Conservation (phyloP, 2,888 invertebrate genomes). For the Cosmorhoe ocellata region DNA sequence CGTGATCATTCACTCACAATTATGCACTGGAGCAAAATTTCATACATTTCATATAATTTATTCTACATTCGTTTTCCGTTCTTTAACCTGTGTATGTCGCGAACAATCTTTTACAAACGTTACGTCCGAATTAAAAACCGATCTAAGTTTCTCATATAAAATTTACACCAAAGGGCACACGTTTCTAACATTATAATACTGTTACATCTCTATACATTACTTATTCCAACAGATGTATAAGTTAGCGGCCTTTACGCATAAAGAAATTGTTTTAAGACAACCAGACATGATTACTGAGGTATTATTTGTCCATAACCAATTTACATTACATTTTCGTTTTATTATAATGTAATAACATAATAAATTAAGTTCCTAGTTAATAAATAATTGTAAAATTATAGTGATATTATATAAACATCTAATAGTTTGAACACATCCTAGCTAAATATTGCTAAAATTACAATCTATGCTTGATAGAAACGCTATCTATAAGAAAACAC, state of each 20-base stretch:
- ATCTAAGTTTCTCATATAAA: conserved; percentile 17
- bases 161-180: conserved; percentile 21
- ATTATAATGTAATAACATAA: conserved; percentile 61
- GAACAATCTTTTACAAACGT: conserved; percentile 17
- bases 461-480: conserved; percentile 67
- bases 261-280: conserved; percentile 54
- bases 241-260: conserved; percentile 24
- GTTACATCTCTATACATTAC: conserved; percentile 25
- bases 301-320: conserved; percentile 55
- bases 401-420: conserved; percentile 63
- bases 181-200: conserved; percentile 35
- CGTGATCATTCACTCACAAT: conserved; percentile 17
- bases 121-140: conserved; percentile 13
- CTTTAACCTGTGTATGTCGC: conserved; percentile 13
- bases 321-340: conserved; percentile 36
- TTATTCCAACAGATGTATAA: conserved; percentile 20
- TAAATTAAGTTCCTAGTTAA: conserved; percentile 70
- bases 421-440: conserved; percentile 79
- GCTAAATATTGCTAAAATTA: conserved; percentile 76
- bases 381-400: conserved; percentile 72
- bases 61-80: conserved; percentile 24
- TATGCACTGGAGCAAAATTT: conserved; percentile 18
- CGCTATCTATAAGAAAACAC: conserved; percentile 61
- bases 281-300: conserved; percentile 56
- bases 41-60: conserved; percentile 19